Evolutionary conservation across 2,888 invertebrate genomes (phyloP).

Genomic region (Sericinus montela): DNA sequence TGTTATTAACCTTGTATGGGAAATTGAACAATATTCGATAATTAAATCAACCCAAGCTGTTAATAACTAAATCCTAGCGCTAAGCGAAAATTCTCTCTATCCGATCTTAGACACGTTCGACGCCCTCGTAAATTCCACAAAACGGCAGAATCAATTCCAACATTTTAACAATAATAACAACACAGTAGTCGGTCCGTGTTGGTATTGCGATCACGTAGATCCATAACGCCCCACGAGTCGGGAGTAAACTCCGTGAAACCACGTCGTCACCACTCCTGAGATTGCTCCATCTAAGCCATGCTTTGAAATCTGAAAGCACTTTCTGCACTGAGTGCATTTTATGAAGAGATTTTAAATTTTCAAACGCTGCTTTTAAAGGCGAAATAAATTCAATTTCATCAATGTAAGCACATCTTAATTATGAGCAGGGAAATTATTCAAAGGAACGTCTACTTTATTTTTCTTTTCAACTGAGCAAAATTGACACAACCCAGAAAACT

Average conservation of each 20-base stretch:
- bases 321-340: constrained; percentile 23
- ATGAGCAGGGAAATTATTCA: constrained; percentile 12
- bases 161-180: constrained; percentile 33
- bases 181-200: constrained; percentile 42
- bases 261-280: constrained; percentile 45
- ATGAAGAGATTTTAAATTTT: constrained; percentile 29
- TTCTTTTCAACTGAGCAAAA: constrained; percentile 9
- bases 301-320: constrained; percentile 30
- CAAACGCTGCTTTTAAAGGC: constrained; percentile 13
- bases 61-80: constrained; percentile 9
- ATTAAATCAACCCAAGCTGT: constrained; percentile 11
- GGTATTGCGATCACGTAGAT: constrained; percentile 59
- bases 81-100: constrained; percentile 17
- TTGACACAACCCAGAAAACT: constrained; percentile 14
- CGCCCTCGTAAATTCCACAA: constrained; percentile 17
- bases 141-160: constrained; percentile 30
- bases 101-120: constrained; percentile 20
- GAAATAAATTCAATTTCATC: constrained; percentile 16
- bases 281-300: constrained; percentile 54
- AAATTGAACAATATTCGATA: no score
- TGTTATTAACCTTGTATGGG: no score
- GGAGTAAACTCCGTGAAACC: constrained; percentile 42
- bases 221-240: constrained; percentile 42
- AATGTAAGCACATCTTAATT: constrained; percentile 17
- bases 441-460: constrained; percentile 11